Percentiles rank a stretch among this genome's conserved stretches.
These are phyloP conservation scores for Cladopsammia gracilis DNA, from an alignment of 64 coral and sea anemone species.

Conservation along the genomic window DNA sequence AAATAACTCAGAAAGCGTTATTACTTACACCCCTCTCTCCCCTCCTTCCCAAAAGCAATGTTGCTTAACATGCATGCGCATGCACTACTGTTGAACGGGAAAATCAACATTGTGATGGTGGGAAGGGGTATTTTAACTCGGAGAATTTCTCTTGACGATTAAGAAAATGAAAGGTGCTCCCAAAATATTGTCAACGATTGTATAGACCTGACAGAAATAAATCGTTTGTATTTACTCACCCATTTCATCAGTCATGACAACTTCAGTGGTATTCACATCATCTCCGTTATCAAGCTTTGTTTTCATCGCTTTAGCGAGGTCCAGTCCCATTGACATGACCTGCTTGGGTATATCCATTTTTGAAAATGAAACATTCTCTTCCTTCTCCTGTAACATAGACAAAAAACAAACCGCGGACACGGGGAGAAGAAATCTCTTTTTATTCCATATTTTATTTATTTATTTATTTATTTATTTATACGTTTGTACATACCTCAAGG, in stretches of 20 bases:
- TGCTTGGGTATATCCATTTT: not conserved
- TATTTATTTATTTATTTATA: not conserved
- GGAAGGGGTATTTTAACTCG: no score
- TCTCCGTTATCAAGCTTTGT: not conserved
- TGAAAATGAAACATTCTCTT: constrained; percentile 23
- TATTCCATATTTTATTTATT: not conserved
- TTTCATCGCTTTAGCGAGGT: not conserved
- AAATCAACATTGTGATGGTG: no score
- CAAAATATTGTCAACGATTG: no score
- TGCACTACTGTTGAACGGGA: no score
- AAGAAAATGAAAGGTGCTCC: no score
- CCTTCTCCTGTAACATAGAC: not conserved
- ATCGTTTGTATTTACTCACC: not conserved
- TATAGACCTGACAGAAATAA: no score
- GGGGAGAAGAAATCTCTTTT: not conserved
- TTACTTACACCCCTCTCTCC: no score
- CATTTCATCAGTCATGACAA: not conserved
- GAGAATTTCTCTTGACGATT: no score
- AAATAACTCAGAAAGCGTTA: no score
- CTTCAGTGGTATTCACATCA: not conserved
- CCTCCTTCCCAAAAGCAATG: no score
- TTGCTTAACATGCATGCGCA: no score
- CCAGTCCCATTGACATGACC: not conserved
- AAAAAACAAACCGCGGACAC: not conserved
- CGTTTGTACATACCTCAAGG: not conserved